These are phyloP conservation scores for Habropoda laboriosa DNA, from an alignment of 1,140 invertebrate genomes.

Conservation along the genomic window DNA sequence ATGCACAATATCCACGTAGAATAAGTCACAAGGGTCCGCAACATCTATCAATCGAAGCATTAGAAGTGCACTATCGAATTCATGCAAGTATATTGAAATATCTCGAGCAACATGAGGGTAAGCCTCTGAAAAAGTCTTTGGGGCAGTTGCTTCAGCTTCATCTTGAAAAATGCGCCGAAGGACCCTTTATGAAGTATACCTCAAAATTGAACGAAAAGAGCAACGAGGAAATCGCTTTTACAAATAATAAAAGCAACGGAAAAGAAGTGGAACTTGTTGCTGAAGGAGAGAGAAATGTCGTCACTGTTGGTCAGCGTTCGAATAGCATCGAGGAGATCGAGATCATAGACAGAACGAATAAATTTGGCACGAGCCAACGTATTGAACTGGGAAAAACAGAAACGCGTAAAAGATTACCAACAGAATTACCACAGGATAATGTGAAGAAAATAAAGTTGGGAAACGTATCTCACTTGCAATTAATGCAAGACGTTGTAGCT, in stretches of 20 bases:
- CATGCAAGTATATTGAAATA: constrained; percentile 94
- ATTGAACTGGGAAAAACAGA: constrained; percentile 25
- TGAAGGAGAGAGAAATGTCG: constrained; percentile 53
- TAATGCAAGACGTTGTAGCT: constrained; percentile 80
- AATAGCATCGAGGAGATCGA: constrained; percentile 73
- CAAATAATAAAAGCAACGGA: constrained; percentile 27
- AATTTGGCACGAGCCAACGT: constrained; percentile 43
- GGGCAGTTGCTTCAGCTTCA: constrained; percentile 74
- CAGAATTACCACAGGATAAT: constrained; percentile 56
- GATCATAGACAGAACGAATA: constrained; percentile 56
- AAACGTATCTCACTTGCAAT: constrained; percentile 75
- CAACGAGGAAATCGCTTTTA: constrained; percentile 52
- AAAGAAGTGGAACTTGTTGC: constrained; percentile 45
- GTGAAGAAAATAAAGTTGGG: constrained; percentile 74
- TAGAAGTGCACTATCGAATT: constrained; percentile 92
- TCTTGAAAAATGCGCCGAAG: constrained; percentile 76
- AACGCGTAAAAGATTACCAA: constrained; percentile 64
- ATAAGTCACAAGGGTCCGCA: constrained; percentile 93
- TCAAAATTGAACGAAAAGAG: constrained; percentile 75
- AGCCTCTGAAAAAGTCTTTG: constrained; percentile 78
- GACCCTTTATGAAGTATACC: constrained; percentile 79
- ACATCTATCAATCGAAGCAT: constrained; percentile 92
- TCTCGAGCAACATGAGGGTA: constrained; percentile 86
- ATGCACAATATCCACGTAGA: constrained; percentile 92
- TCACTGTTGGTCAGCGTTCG: constrained; percentile 50